Conservation (phyloP, 2,797 vertebrate species). For the Crocidura indochinensis region DNA sequence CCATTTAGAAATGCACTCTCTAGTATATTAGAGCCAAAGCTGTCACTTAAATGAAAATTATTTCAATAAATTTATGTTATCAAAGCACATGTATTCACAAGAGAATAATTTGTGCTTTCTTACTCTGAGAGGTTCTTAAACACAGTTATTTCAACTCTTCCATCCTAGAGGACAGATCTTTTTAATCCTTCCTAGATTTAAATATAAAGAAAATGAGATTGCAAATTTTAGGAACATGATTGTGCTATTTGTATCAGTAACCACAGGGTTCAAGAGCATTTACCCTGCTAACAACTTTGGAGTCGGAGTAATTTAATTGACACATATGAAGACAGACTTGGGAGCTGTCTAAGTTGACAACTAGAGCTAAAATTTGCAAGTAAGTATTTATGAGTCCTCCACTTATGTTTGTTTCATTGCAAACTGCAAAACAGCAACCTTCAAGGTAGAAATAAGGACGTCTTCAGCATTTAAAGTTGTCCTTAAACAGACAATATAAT, state of each 20-base stretch:
- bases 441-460: neutral
- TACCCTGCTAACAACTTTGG: neutral
- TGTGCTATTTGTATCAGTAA: neutral
- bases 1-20: neutral
- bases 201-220: neutral
- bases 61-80: conserved; percentile 46
- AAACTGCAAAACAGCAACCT: neutral
- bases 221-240: neutral
- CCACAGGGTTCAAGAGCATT: neutral
- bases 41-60: conserved; percentile 35
- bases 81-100: neutral
- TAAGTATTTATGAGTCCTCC: neutral
- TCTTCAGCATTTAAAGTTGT: conserved; percentile 43
- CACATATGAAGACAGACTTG: neutral
- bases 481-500: neutral
- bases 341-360: neutral
- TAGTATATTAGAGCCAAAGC: neutral
- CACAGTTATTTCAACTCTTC: neutral
- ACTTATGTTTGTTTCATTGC: neutral
- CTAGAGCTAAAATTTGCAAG: conserved; percentile 2
- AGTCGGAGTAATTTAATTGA: neutral
- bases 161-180: neutral
- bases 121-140: neutral
- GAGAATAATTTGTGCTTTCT: conserved; percentile 23
- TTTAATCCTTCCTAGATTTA: neutral